Evolutionary conservation across 2,888 invertebrate species (phyloP), one percentile per base, ranked within the genome.

Genomic region (Drosophila merina): DNA sequence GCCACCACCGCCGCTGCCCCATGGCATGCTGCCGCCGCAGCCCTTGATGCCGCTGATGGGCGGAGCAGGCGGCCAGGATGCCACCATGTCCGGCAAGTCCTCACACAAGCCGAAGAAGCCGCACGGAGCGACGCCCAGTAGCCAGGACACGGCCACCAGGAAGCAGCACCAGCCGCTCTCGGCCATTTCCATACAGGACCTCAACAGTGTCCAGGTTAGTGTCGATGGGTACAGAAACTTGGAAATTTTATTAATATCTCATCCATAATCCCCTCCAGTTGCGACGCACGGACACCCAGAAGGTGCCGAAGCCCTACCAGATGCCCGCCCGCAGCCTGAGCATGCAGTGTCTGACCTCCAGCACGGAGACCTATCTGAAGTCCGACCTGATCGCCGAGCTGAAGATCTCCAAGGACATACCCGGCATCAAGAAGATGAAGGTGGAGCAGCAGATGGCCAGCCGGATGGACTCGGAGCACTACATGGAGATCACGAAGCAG

Each of bases 371-470:
- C 48, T 96, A 95, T 92, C 93, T 95, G 81, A 97, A 97, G 91
- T 96, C 95, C 28, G 97, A 97, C 91, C 92, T 98, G 50, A 98
- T 98, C 74, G 97, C 97, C 49, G 98, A 98, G 89, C 92, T 98
- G 69, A 98, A 98, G 92, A 95, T 97, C 93, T 97, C 97, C 47
- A 97, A 96, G 91, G 97, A 98, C 90, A 97, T 97, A 72, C 96
- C 96, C 1, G 98, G 98, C n/a, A 97, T 98, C 57, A 96, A 96
- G 92, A 97, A 97, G 91, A 92, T 97, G 93, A 98, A 97, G 91
- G 96, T 97, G 76, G 97, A 97, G 92, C 94, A 96, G 76, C 95
- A 97, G 89, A 94, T 96, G 75, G 97, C 97, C 90, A 96, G 96
- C 88, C 94, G 94, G 52, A 94, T 95, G 86, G 97, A 97, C 79